Base-by-base conservation (phyloP, 2,797 vertebrate species). In the Trematomus bernacchii region DNA sequence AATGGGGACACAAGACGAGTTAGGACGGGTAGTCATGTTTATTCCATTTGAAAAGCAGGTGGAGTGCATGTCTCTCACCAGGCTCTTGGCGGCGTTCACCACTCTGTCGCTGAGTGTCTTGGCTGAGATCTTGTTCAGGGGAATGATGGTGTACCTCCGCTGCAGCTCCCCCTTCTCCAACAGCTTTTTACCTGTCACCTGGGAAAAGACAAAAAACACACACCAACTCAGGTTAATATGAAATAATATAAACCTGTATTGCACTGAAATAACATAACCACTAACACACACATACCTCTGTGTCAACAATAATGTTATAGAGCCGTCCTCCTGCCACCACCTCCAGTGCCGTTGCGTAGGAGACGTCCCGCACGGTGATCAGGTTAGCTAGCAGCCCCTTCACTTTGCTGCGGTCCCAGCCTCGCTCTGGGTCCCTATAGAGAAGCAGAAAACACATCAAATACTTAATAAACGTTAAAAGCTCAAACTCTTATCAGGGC, bases 161-260 rank as follows among this genome's bases (percentile, higher is more conserved):
- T 96, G 97, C 61, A 99, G 93, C 78, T 97, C 96, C n/a, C 98
- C 98, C 37, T 94, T 99, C 89, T 99, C 96, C 76, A 99, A 82
- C 65, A 99, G 91, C 84, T 97, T 98, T 89, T 98, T 98, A 72
- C 97, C 97, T 0, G 98, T 98, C 79, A 96, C 94, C 98, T 99
- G 77, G 27, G 74, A 2, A 44, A 47, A 52, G 16, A 40, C 19
- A 65, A 37, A 50, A 66, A 12, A 61, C n/a, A 30, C 7, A 55
- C 18, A n/a, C 0, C 7, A 10, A 23, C 13, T 60, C 52, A 0
- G n/a, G 43, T 63, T 14, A 52, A 13, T 3, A 21, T 46, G 0
- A 55, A 65, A 40, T 10, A 6, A 12, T 18, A 14, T 10, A 9
- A 47, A 30, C 21, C 4, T 19, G 2, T 1, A 46, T 3, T 44